Evolutionary conservation across 2,113 vertebrate species (phyloP).

Genomic region (Chionis minor): DNA sequence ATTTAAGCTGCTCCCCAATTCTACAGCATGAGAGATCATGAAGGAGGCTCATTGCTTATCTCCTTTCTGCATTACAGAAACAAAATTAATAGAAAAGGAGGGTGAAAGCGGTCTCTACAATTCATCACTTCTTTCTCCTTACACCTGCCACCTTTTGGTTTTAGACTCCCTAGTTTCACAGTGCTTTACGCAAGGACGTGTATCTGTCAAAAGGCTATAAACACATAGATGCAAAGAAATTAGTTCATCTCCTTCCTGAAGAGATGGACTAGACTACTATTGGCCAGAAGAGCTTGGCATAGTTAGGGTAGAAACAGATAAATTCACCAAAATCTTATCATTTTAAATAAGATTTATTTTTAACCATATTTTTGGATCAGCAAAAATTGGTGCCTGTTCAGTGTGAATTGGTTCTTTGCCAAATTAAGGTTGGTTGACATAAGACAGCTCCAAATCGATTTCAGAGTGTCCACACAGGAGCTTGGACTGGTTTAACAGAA

Average conservation of each 20-base stretch:
- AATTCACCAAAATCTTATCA: neutral
- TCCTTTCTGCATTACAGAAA: neutral
- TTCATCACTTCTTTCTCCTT: neutral
- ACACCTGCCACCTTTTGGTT: neutral
- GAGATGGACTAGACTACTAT: neutral
- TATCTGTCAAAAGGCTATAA: neutral
- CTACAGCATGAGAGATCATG: neutral
- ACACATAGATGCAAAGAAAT: neutral
- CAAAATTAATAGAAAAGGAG: neutral
- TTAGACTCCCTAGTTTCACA: neutral
- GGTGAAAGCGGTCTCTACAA: neutral
- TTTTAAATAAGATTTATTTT: neutral
- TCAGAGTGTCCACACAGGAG: conserved; percentile 10
- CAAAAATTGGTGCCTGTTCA: neutral
- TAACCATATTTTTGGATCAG: neutral
- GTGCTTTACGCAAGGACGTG: neutral
- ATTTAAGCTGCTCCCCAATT: neutral
- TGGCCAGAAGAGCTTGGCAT: neutral
- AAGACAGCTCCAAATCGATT: conserved; percentile 31
- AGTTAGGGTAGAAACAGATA: neutral
- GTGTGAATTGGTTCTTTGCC: neutral
- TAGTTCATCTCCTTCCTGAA: neutral
- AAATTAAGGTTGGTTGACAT: conserved; percentile 15
- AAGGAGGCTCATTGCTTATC: neutral
- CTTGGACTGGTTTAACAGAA: conserved; percentile 42